Evolutionary conservation across 2,113 vertebrate genomes (phyloP).

Genomic region (Acinonyx jubatus): DNA sequence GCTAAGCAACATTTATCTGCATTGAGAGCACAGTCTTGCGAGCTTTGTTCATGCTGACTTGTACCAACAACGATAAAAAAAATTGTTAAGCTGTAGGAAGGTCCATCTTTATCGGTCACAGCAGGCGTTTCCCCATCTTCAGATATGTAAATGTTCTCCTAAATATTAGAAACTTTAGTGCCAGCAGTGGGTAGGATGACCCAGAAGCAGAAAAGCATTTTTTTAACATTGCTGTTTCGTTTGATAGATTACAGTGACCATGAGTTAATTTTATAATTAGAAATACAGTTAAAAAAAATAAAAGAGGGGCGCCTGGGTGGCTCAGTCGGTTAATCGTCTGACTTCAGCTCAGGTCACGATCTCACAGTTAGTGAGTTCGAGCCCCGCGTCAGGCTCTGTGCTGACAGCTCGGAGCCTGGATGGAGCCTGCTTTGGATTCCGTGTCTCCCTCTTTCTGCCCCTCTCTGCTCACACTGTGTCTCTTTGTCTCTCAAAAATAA

Average conservation of each 20-base stretch:
- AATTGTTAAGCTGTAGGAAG: not conserved
- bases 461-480: too few relatives aligned
- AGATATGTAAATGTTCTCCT: not conserved
- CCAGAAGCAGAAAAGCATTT: not conserved
- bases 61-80: not conserved
- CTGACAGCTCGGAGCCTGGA: too few relatives aligned
- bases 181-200: accelerated
- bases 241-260: not conserved
- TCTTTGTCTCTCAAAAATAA: too few relatives aligned
- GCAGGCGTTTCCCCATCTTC: not conserved
- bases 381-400: too few relatives aligned
- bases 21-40: accelerated
- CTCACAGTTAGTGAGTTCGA: too few relatives aligned
- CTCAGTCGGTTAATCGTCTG: too few relatives aligned
- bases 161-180: not conserved
- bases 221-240: not conserved
- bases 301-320: not conserved
- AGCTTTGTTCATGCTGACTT: not conserved
- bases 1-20: accelerated
- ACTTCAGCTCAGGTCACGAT: too few relatives aligned
- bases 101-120: not conserved
- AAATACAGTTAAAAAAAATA: not conserved
- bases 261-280: not conserved
- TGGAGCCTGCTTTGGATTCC: too few relatives aligned
- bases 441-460: too few relatives aligned